Conservation (phyloP, 1,140 invertebrate species). For the Drosophila nebulosa region DNA sequence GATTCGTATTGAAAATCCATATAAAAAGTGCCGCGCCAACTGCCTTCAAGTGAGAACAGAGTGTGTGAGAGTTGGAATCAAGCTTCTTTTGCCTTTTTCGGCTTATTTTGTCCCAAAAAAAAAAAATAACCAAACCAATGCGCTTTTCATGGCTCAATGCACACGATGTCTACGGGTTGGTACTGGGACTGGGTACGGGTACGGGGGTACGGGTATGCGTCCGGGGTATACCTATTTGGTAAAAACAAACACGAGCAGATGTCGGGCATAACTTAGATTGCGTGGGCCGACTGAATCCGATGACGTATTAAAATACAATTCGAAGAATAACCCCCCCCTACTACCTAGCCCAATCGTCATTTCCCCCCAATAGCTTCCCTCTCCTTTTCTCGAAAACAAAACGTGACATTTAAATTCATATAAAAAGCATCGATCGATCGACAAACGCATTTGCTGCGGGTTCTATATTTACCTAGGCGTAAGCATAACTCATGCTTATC, state of each 20-base stretch:
- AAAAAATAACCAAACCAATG: slow-evolving; percentile 35
- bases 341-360: slow-evolving; percentile 6
- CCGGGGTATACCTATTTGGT: slow-evolving; percentile 49
- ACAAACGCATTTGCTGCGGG: slow-evolving; percentile 53
- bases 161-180: slow-evolving; percentile 30
- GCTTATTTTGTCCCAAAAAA: slow-evolving; percentile 18
- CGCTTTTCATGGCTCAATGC: slow-evolving; percentile 52
- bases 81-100: slow-evolving; percentile 42
- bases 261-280: slow-evolving; percentile 71
- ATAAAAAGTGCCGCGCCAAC: slow-evolving; percentile 67
- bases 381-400: slow-evolving; percentile 23
- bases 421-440: slow-evolving; percentile 75
- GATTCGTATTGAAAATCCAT: slow-evolving; percentile 75
- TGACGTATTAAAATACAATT: slow-evolving; percentile 77
- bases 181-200: not conserved
- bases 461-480: slow-evolving; percentile 73
- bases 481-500: slow-evolving; percentile 72
- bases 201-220: not conserved
- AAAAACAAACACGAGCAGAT: slow-evolving; percentile 77
- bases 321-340: slow-evolving; percentile 15
- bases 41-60: slow-evolving; percentile 42
- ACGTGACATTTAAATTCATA: slow-evolving; percentile 77
- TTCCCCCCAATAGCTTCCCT: slow-evolving; percentile 6
- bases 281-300: slow-evolving; percentile 69
- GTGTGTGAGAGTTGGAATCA: slow-evolving; percentile 8